Evolutionary conservation across 2,113 vertebrate species (phyloP).

Genomic region (Myodes glareolus): DNA sequence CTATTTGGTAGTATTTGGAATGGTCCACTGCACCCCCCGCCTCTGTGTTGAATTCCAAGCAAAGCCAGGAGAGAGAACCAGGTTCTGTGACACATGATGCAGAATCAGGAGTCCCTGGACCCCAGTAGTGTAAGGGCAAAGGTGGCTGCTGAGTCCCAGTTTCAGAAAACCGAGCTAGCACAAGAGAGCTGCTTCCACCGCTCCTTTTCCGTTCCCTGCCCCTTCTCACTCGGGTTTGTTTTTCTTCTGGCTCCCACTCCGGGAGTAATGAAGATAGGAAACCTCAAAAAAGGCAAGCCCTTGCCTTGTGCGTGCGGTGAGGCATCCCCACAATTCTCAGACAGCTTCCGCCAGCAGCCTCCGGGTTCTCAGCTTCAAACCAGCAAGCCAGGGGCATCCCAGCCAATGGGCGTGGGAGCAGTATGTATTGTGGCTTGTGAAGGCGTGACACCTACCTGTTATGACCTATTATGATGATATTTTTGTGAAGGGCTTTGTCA

Average conservation of each 20-base stretch:
- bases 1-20: not conserved
- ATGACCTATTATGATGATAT: not conserved
- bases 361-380: not conserved
- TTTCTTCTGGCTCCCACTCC: conserved; percentile 42
- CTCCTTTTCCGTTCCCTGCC: not conserved
- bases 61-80: not conserved
- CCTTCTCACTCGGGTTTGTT: not conserved
- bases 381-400: not conserved
- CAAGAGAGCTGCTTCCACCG: not conserved
- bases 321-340: not conserved
- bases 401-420: not conserved
- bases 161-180: not conserved
- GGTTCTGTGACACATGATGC: not conserved
- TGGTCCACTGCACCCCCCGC: not conserved
- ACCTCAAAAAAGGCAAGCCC: not conserved
- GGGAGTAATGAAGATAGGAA: not conserved
- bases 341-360: not conserved
- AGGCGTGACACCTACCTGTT: not conserved
- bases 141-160: not conserved
- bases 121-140: not conserved
- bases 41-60: not conserved
- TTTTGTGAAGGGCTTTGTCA: conserved; percentile 24
- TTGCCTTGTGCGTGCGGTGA: no score
- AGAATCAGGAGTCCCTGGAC: not conserved
- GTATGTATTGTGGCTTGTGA: not conserved